Evolutionary conservation across 2,113 vertebrate species (phyloP).

Genomic region (Macquaria ambigua): DNA sequence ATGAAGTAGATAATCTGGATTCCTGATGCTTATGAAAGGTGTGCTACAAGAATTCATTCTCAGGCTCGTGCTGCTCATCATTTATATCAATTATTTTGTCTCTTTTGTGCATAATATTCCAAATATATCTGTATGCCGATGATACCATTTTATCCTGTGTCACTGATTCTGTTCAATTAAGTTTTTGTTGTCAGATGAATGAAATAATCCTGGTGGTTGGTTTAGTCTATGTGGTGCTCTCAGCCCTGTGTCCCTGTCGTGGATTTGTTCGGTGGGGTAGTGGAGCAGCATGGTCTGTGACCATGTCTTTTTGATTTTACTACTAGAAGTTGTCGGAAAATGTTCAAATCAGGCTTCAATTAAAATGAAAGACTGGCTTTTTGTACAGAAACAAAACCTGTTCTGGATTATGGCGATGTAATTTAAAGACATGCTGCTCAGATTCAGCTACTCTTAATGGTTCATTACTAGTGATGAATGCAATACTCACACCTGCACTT

Average conservation of each 20-base stretch:
- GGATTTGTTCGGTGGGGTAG: background rate
- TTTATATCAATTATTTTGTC: background rate
- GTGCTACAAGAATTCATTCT: background rate
- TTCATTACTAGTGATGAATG: background rate
- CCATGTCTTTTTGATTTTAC: background rate
- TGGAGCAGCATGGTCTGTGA: too few relatives aligned
- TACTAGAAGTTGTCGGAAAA: background rate
- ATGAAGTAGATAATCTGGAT: background rate
- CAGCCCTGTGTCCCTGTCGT: background rate
- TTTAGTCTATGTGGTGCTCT: background rate
- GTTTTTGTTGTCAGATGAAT: background rate
- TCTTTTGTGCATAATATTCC: background rate
- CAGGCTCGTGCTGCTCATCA: background rate
- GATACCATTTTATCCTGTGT: background rate
- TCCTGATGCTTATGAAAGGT: background rate
- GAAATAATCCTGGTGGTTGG: background rate
- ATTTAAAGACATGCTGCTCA: background rate
- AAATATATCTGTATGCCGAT: background rate
- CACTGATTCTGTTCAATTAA: background rate
- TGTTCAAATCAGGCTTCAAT: too few relatives aligned
- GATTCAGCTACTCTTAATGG: background rate
- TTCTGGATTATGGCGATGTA: background rate
- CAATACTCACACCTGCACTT: background rate
- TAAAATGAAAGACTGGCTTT: background rate
- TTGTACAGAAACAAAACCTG: background rate